Conservation (phyloP, 2,113 vertebrate genomes). For the Oreocharis arfaki region DNA sequence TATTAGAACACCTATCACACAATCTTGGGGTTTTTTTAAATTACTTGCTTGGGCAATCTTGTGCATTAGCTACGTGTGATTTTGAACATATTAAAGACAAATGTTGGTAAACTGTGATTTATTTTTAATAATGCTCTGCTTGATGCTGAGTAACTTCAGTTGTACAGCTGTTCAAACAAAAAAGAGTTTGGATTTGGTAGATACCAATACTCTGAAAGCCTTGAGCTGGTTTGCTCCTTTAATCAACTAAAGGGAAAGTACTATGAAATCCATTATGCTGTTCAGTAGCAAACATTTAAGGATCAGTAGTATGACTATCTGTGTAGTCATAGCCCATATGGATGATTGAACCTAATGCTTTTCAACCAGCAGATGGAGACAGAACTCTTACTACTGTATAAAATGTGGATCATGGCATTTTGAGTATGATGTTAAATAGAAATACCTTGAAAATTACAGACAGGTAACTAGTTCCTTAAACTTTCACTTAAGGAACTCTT, state of each 20-base stretch:
- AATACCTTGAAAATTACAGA: background rate
- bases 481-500: background rate
- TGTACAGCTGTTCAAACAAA: background rate
- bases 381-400: background rate
- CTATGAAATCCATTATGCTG: background rate
- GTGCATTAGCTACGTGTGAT: background rate
- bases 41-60: background rate
- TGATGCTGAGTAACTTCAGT: background rate
- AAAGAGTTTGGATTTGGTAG: background rate
- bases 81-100: background rate
- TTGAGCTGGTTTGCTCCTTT: background rate
- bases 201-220: background rate
- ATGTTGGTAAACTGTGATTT: background rate
- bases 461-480: background rate
- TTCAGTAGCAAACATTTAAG: background rate
- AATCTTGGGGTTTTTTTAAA: background rate
- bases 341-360: background rate
- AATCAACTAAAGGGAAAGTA: background rate
- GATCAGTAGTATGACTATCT: background rate
- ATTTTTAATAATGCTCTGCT: background rate
- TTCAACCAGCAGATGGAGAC: constrained; percentile 22
- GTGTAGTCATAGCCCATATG: background rate
- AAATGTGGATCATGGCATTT: background rate
- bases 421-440: background rate
- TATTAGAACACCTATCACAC: background rate